Evolutionary conservation across 2,797 vertebrate species (phyloP).

Genomic region (Sciaenops ocellatus): DNA sequence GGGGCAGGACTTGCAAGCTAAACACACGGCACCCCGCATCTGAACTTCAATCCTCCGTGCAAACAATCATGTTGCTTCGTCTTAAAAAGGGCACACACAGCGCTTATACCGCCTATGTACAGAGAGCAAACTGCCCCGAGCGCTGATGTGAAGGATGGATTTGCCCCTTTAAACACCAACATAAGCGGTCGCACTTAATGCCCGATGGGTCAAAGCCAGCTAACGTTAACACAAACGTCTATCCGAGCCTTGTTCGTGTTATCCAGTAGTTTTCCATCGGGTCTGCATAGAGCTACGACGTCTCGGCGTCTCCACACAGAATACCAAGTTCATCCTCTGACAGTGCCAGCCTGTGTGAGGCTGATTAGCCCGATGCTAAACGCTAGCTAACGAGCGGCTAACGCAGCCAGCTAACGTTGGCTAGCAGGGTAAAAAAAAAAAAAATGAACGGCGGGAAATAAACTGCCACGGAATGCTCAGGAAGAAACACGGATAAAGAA

Average conservation of each 20-base stretch:
- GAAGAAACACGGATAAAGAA: background rate
- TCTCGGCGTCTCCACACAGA: constrained; percentile 55
- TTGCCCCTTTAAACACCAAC: constrained; percentile 8
- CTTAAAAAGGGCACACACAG: background rate
- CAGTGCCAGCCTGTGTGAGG: constrained; percentile 63
- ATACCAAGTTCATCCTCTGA: constrained; percentile 74
- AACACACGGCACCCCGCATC: constrained; percentile 15
- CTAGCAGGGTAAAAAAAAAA: background rate
- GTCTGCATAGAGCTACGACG: constrained; percentile 29
- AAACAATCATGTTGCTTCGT: background rate
- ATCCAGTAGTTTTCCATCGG: constrained; percentile 34
- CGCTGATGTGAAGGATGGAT: constrained; percentile 27
- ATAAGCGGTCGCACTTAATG: constrained; percentile 2
- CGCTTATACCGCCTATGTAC: background rate
- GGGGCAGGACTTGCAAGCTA: constrained; percentile 13
- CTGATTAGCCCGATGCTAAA: constrained; percentile 51
- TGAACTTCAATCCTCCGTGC: background rate
- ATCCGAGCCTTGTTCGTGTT: background rate
- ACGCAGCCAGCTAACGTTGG: constrained; percentile 38
- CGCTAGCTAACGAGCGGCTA: constrained; percentile 69
- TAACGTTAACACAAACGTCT: background rate
- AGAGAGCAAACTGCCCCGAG: constrained; percentile 20
- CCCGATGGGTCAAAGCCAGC: background rate
- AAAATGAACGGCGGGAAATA: background rate
- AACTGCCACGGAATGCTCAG: background rate